Conservation (phyloP, 2,113 vertebrate genomes). For the Ictalurus furcatus region DNA sequence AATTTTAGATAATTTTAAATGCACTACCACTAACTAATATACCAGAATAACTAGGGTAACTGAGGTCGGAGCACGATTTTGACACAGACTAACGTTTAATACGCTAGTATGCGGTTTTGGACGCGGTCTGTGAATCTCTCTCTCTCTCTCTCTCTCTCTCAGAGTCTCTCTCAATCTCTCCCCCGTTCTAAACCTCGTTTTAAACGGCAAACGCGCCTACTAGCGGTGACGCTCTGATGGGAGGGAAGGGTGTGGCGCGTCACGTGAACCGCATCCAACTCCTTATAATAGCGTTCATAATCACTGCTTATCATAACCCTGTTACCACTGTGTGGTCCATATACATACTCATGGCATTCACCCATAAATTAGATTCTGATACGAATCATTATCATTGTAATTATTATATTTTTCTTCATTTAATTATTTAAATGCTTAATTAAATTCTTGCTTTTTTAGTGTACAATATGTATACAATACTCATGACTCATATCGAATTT, state of each 20-base stretch:
- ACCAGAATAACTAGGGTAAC: background rate
- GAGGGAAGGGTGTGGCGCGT: constrained; percentile 60
- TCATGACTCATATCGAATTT: background rate
- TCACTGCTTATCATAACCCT: background rate
- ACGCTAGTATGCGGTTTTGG: background rate
- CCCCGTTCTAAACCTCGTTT: constrained; percentile 54
- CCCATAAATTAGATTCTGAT: too few relatives aligned
- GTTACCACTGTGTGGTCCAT: background rate
- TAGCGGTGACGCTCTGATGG: constrained; percentile 66
- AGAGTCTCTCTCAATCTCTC: constrained; percentile 51
- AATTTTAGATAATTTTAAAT: background rate
- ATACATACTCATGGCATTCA: background rate
- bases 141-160: constrained; percentile 45
- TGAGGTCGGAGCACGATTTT: background rate
- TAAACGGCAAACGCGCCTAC: constrained; percentile 79
- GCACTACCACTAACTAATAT: background rate
- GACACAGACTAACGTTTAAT: background rate
- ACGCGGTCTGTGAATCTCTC: constrained; percentile 1
- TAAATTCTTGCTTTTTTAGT: background rate
- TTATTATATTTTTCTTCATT: background rate
- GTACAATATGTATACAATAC: background rate
- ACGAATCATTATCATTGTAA: background rate
- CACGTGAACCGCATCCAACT: constrained; percentile 13
- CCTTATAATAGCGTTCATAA: constrained; percentile 27
- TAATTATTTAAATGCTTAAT: background rate